Evolutionary conservation across 2,888 invertebrate species (phyloP).

Genomic region (Plutella xylostella): DNA sequence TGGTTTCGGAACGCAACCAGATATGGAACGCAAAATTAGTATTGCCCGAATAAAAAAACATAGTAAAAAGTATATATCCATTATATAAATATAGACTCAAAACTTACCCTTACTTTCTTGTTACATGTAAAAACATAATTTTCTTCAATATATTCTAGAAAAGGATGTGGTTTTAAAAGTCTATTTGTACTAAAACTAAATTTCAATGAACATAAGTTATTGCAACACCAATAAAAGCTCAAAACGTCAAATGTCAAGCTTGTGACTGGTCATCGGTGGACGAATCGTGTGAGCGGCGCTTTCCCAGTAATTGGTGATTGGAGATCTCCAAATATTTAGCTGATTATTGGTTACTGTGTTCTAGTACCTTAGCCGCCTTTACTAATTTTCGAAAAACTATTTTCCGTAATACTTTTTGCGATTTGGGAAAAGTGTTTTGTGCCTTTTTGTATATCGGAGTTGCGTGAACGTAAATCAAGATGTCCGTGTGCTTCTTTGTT

Average conservation of each 20-base stretch:
- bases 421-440: background rate
- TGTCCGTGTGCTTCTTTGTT: conserved; percentile 78
- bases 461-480: conserved; percentile 42
- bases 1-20: no score
- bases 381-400: conserved; percentile 26
- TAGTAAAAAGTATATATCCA: no score
- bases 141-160: no score
- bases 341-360: conserved; percentile 66
- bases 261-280: conserved; percentile 68
- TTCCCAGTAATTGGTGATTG: conserved; percentile 70
- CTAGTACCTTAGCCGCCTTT: conserved; percentile 52
- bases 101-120: no score
- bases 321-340: conserved; percentile 63
- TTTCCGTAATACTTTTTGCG: background rate
- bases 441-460: background rate
- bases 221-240: no score
- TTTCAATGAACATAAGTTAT: no score
- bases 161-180: no score
- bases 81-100: no score
- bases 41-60: no score
- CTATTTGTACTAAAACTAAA: no score
- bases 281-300: conserved; percentile 68
- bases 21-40: no score
- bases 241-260: conserved; percentile 59
- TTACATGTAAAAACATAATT: no score